phyloP scores from a whole-genome alignment of 2,113 vertebrate species.

The Sardina pilchardus region DNA sequence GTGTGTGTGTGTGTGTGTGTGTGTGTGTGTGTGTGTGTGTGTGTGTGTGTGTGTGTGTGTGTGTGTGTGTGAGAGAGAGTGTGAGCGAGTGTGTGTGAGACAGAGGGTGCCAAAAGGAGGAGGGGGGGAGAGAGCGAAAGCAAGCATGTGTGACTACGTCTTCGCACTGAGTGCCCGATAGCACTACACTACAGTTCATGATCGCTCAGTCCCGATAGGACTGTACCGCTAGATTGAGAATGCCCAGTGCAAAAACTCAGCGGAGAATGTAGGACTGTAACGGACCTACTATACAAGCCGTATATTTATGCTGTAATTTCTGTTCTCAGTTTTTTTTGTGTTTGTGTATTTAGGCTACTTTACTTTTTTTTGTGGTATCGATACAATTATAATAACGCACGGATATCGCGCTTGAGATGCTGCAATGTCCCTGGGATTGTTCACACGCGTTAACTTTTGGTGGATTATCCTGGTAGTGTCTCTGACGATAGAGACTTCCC shows the following conservation, averaged over 20 bases:
- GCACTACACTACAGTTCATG: neutral
- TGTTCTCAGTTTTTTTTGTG: neutral
- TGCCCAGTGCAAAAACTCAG: constrained; percentile 14
- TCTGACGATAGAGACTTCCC: constrained; percentile 53
- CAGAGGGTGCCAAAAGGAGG: constrained; percentile 3
- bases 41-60: neutral
- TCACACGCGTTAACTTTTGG: constrained; percentile 67
- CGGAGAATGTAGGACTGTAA: constrained; percentile 1
- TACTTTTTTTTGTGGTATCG: neutral
- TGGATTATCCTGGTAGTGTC: constrained; percentile 65
- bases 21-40: neutral
- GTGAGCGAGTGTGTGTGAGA: neutral
- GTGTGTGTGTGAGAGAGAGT: neutral
- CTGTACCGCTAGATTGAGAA: constrained; percentile 12
- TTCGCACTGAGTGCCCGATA: neutral
- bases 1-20: neutral
- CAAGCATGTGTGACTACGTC: constrained; percentile 10
- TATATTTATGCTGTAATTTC: neutral
- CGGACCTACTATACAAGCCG: neutral
- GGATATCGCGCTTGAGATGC: constrained; percentile 71
- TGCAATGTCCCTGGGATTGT: constrained; percentile 74
- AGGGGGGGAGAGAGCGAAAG: constrained; percentile 6
- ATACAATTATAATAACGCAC: constrained; percentile 23
- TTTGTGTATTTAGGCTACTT: neutral
- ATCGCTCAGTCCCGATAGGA: constrained; percentile 13